phyloP scores from a whole-genome alignment of 2,888 invertebrate species.

The Pachycephus smyrnensis region DNA sequence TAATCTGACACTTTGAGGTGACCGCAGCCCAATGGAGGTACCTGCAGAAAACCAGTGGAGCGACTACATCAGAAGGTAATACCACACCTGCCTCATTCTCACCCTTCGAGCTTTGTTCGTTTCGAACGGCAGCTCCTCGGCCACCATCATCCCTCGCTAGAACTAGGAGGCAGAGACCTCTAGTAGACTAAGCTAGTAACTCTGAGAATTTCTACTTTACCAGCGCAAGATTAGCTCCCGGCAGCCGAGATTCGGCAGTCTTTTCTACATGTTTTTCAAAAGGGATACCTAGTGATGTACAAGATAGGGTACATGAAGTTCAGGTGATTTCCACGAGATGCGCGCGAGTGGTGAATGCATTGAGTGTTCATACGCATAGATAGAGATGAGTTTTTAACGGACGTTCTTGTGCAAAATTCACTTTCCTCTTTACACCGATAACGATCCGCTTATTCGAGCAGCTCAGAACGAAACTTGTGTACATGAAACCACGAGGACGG shows the following conservation, averaged over 20 bases:
- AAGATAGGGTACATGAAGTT: background rate
- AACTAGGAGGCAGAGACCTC: background rate
- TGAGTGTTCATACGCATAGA: background rate
- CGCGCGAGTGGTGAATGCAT: background rate
- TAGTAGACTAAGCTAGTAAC: background rate
- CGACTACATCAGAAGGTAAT: background rate
- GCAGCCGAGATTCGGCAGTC: background rate
- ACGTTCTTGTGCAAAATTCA: conserved; percentile 27
- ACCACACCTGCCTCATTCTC: background rate
- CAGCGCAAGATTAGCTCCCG: background rate
- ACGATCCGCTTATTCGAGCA: conserved; percentile 9
- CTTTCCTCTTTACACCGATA: conserved; percentile 27
- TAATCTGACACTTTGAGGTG: background rate
- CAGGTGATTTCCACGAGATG: background rate
- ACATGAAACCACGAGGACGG: background rate
- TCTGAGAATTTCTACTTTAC: background rate
- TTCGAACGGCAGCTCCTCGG: background rate
- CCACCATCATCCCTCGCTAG: background rate
- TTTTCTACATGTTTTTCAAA: background rate
- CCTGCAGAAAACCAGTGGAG: background rate
- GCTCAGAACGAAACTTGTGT: background rate
- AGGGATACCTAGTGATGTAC: background rate
- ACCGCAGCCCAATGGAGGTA: background rate
- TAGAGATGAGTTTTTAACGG: conserved; percentile 13
- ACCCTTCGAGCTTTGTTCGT: background rate